A percentile compares a stretch with the other conserved stretches of the same genome.
phyloP scores from a whole-genome alignment of 2,888 invertebrate species.

The Scaeva pyrastri region DNA sequence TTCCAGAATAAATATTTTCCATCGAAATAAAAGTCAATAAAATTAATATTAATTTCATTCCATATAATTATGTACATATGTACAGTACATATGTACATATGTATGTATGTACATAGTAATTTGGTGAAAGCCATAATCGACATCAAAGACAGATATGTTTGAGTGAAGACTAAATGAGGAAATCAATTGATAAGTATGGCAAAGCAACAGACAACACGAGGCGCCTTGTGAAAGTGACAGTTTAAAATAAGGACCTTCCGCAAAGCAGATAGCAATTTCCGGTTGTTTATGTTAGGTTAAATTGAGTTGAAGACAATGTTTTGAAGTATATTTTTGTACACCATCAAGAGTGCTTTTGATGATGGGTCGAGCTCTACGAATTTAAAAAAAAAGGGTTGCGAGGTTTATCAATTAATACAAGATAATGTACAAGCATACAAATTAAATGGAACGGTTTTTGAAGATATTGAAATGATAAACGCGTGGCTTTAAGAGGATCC shows the following conservation, averaged over 20 bases:
- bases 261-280: background rate
- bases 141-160: conserved; percentile 11
- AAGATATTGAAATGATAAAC: no score
- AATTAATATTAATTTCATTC: background rate
- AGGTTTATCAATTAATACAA: no score
- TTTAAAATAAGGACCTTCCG: background rate
- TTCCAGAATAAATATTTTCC: no score
- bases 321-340: background rate
- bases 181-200: background rate
- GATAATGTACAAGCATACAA: no score
- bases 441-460: no score
- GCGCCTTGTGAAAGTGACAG: conserved; percentile 1
- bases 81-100: no score
- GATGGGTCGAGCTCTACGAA: background rate
- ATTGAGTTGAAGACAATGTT: background rate
- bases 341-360: background rate
- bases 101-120: no score
- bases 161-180: background rate
- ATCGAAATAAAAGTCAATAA: background rate
- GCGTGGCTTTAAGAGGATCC: no score
- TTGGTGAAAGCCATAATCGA: background rate
- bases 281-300: background rate
- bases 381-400: no score
- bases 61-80: no score
- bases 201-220: no score